Conservation (phyloP, 2,888 invertebrate genomes). For the Folsomia manolachei region DNA sequence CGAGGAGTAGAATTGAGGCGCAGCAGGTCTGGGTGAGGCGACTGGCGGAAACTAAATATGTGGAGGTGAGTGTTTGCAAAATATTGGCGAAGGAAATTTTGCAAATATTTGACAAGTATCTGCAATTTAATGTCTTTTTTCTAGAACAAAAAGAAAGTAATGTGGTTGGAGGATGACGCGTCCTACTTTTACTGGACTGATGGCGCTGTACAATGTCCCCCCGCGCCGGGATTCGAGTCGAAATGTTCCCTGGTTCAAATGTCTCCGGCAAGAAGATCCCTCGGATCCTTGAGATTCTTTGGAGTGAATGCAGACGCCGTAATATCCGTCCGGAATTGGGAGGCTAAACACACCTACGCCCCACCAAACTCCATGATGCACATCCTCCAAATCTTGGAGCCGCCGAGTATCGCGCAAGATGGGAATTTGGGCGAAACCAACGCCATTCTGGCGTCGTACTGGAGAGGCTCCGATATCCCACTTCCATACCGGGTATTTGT, state of each 20-base stretch:
- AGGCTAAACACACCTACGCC: neutral
- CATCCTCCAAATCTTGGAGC: slow-evolving; percentile 20
- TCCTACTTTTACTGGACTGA: slow-evolving; percentile 5
- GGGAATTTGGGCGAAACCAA: slow-evolving; percentile 13
- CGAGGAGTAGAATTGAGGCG: neutral
- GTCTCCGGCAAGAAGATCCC: neutral
- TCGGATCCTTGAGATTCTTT: neutral
- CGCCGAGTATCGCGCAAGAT: slow-evolving; percentile 14
- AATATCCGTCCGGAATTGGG: neutral
- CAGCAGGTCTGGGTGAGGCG: slow-evolving; percentile 10
- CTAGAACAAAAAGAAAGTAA: slow-evolving; percentile 8
- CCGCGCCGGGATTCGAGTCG: slow-evolving; percentile 3
- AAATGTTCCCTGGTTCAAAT: slow-evolving; percentile 2
- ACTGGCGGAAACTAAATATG: neutral
- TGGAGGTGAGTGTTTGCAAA: neutral
- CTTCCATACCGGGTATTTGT: too few species aligned
- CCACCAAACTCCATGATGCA: slow-evolving; percentile 1
- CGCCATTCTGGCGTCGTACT: slow-evolving; percentile 26
- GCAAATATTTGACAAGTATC: neutral
- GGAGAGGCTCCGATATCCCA: slow-evolving; percentile 25
- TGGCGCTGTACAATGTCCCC: neutral
- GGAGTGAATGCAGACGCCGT: neutral
- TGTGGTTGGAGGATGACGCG: neutral
- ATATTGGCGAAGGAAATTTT: neutral
- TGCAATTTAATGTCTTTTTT: neutral